Conservation (phyloP, 2,797 vertebrate species). For the Selene dorsalis region DNA sequence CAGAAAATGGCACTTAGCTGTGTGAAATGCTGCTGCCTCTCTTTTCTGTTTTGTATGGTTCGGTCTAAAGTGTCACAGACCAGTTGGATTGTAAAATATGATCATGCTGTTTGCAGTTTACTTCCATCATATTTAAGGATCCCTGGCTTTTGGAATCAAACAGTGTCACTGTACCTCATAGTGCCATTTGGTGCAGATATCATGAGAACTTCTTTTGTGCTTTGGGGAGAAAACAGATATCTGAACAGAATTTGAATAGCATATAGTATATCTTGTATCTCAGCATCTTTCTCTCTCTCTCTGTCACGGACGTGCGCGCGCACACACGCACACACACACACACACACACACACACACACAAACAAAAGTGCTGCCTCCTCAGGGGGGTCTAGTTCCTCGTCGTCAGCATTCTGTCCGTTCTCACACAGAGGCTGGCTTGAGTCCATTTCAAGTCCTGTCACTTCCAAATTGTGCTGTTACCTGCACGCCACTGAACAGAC, state of each 20-base stretch:
- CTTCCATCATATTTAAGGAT: conserved; percentile 35
- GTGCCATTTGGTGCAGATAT: conserved; percentile 22
- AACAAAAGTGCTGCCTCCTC: conserved; percentile 55
- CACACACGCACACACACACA: neutral
- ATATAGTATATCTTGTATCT: conserved; percentile 22
- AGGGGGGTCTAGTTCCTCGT: conserved; percentile 64
- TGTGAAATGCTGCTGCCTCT: conserved; percentile 57
- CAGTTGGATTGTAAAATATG: conserved; percentile 61
- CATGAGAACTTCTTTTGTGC: neutral
- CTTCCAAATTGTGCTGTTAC: conserved; percentile 68
- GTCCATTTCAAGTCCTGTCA: conserved; percentile 72
- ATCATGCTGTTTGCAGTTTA: conserved; percentile 56
- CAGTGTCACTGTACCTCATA: conserved; percentile 12
- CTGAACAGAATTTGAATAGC: conserved; percentile 15
- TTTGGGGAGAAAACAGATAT: conserved; percentile 14
- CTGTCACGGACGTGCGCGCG: conserved; percentile 19
- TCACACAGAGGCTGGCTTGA: conserved; percentile 60
- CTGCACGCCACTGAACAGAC: conserved; percentile 50
- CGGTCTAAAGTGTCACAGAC: conserved; percentile 59
- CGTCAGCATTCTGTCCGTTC: conserved; percentile 74
- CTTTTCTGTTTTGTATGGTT: conserved; percentile 62
- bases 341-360: conserved; percentile 39
- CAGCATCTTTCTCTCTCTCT: conserved; percentile 44
- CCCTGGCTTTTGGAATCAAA: conserved; percentile 32
- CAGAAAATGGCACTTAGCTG: conserved; percentile 43